These are phyloP conservation scores for Eufriesea mexicana DNA, from an alignment of 1,140 invertebrate genomes.

Conservation along the genomic window DNA sequence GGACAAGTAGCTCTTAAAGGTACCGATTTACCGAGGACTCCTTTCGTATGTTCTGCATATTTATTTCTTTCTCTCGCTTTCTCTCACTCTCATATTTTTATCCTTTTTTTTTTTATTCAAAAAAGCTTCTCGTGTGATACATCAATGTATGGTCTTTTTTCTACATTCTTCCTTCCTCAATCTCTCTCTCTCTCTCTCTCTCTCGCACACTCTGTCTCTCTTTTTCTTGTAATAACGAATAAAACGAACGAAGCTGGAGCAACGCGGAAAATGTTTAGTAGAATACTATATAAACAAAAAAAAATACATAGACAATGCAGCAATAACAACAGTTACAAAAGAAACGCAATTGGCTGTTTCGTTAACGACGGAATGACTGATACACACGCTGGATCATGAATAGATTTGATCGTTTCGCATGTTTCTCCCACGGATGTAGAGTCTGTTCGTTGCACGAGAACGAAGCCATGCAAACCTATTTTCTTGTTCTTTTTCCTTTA, in stretches of 20 bases:
- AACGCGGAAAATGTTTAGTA: conserved; percentile 53
- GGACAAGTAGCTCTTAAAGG: conserved; percentile 70
- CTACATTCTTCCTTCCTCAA: too few species aligned
- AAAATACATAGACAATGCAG: conserved; percentile 67
- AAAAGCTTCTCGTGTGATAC: conserved; percentile 28
- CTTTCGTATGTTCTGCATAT: conserved; percentile 36
- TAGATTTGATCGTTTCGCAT: conserved; percentile 16
- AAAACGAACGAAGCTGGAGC: conserved; percentile 45
- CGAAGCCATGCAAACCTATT: conserved; percentile 11
- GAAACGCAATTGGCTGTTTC: conserved; percentile 40
- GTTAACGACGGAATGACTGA: conserved; percentile 61
- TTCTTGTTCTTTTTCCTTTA: not conserved
- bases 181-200: not conserved
- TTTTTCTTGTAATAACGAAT: not conserved
- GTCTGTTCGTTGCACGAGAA: conserved; percentile 32
- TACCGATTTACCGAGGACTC: conserved; percentile 66
- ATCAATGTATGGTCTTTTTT: conserved; percentile 25
- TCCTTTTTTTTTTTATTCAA: conserved; percentile 16
- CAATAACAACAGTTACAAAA: conserved; percentile 73
- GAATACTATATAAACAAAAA: conserved; percentile 52
- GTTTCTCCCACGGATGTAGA: conserved; percentile 27
- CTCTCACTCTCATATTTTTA: too few species aligned
- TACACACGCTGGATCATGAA: conserved; percentile 34
- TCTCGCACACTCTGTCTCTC: not conserved
- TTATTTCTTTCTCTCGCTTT: not conserved